Percentiles rank a stretch among this genome's conserved stretches.
Conservation (phyloP, 2,797 vertebrate species). For the Gorsachius magnificus region DNA sequence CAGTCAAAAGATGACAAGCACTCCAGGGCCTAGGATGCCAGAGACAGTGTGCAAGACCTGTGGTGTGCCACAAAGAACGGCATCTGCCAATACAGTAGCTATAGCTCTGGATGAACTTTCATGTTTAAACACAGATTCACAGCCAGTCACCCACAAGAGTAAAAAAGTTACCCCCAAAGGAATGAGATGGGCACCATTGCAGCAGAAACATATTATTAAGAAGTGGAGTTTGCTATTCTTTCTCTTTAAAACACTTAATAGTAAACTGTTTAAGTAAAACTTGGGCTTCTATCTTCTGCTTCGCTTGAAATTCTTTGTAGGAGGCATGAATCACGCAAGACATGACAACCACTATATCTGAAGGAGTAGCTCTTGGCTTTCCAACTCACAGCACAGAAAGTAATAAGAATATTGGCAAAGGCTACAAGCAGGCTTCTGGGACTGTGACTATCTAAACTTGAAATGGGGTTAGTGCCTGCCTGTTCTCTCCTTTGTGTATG, state of each 20-base stretch:
- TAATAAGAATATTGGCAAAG: not conserved
- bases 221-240: not conserved
- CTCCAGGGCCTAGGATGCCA: not conserved
- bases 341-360: not conserved
- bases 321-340: not conserved
- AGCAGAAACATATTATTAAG: not conserved
- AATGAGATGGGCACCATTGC: not conserved
- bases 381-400: not conserved
- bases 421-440: not conserved
- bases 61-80: not conserved
- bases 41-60: not conserved
- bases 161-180: not conserved
- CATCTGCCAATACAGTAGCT: not conserved
- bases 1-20: not conserved
- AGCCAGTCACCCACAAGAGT: not conserved
- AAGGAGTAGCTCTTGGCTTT: not conserved
- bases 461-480: not conserved
- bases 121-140: not conserved
- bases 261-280: not conserved
- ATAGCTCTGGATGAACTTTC: not conserved
- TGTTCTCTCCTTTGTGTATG: not conserved
- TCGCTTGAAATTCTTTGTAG: not conserved
- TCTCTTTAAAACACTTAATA: not conserved
- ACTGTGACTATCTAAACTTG: not conserved
- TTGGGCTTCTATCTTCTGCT: not conserved